phyloP scores from a whole-genome alignment of 2,888 invertebrate genomes.

The Rhogogaster chlorosoma region DNA sequence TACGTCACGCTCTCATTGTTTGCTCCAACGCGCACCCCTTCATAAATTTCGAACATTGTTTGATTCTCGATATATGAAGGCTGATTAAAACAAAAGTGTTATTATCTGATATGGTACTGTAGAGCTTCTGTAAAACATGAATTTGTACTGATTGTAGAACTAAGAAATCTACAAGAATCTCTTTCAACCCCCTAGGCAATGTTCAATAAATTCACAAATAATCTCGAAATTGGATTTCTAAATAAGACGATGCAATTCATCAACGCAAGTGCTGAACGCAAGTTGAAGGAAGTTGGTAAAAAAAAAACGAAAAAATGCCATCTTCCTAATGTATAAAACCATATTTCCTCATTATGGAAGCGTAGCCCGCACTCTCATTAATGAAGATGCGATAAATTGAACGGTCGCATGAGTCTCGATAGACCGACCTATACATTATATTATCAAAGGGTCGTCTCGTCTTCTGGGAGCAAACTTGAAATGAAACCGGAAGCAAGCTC shows the following conservation, averaged over 20 bases:
- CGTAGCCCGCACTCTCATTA: background rate
- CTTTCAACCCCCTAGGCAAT: background rate
- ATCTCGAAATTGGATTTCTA: too few relatives aligned
- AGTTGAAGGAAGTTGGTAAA: background rate
- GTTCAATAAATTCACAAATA: background rate
- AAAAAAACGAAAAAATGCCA: background rate
- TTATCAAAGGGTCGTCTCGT: constrained; percentile 37
- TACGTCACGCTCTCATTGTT: background rate
- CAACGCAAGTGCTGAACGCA: background rate
- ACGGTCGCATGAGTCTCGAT: constrained; percentile 19
- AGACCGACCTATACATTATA: background rate
- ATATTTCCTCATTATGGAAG: background rate
- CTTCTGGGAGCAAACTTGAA: constrained; percentile 43
- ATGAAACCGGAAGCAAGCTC: constrained; percentile 42
- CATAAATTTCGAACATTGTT: constrained; percentile 2
- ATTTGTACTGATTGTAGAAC: background rate
- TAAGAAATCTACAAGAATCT: background rate
- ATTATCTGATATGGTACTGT: background rate
- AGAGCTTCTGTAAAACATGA: background rate
- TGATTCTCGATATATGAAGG: background rate
- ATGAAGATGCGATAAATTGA: constrained; percentile 41
- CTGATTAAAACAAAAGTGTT: background rate
- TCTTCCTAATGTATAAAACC: background rate
- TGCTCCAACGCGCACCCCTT: constrained; percentile 27
- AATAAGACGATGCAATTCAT: background rate